Evolutionary conservation across 2,797 vertebrate species (phyloP).

Genomic region (Cephalopachus bancanus): DNA sequence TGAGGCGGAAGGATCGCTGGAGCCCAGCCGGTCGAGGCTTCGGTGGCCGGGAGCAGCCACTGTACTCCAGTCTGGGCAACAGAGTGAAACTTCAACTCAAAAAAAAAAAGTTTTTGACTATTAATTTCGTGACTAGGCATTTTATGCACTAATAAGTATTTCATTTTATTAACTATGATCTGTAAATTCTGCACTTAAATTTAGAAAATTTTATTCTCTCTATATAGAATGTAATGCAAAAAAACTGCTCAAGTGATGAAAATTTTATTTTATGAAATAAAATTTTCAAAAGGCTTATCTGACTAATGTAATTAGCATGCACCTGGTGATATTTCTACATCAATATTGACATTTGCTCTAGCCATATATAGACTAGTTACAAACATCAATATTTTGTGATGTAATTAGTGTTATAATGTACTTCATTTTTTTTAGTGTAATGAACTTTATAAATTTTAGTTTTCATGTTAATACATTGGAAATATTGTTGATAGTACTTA

Average conservation of each 20-base stretch:
- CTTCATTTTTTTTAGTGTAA: conserved; percentile 18
- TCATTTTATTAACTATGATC: conserved; percentile 37
- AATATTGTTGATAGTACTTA: conserved; percentile 28
- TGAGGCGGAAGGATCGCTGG: too few relatives aligned
- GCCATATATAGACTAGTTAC: not conserved
- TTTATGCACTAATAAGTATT: conserved; percentile 16
- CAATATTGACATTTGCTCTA: not conserved
- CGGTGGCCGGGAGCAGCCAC: too few relatives aligned
- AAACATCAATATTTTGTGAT: conserved; percentile 17
- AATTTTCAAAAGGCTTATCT: not conserved
- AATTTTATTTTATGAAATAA: conserved; percentile 59
- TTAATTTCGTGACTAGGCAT: not conserved
- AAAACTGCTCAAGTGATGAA: conserved; percentile 37
- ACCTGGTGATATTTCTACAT: not conserved
- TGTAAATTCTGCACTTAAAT: conserved; percentile 33
- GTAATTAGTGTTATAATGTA: conserved; percentile 1
- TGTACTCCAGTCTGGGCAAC: too few relatives aligned
- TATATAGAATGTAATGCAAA: too few relatives aligned
- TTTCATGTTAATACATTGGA: conserved; percentile 64
- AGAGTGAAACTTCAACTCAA: too few relatives aligned
- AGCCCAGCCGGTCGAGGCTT: too few relatives aligned
- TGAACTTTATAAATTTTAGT: conserved; percentile 38
- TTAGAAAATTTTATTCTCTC: conserved; percentile 17
- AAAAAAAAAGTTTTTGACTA: conserved; percentile 9
- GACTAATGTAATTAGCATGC: conserved; percentile 21